Evolutionary conservation across 2,888 invertebrate species (phyloP).

Genomic region (Scaeva pyrastri): DNA sequence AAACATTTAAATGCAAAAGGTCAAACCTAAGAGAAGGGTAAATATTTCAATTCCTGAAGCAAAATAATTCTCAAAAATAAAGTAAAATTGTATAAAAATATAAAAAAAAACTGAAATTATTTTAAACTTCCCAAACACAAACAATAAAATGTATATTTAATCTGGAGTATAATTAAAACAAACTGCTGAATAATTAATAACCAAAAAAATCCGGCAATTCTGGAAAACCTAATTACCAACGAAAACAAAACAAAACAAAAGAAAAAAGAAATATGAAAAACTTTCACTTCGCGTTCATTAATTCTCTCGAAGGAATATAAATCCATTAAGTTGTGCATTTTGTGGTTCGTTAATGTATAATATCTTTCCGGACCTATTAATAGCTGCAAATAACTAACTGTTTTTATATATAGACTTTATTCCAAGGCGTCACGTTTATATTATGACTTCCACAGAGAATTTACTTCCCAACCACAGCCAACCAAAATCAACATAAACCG

Average conservation of each 20-base stretch:
- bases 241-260: too few relatives aligned
- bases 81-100: too few relatives aligned
- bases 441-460: slow-evolving; percentile 17
- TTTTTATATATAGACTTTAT: neutral
- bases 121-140: neutral
- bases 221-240: slow-evolving; percentile 45
- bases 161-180: slow-evolving; percentile 34
- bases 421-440: slow-evolving; percentile 45
- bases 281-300: slow-evolving; percentile 45
- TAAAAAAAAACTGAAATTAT: neutral
- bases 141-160: slow-evolving; percentile 8
- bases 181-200: slow-evolving; percentile 62
- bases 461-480: neutral
- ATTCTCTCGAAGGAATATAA: slow-evolving; percentile 46
- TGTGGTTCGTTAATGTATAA: slow-evolving; percentile 45
- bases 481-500: slow-evolving; percentile 12
- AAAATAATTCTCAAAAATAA: too few relatives aligned
- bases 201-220: slow-evolving; percentile 39
- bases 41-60: too few relatives aligned
- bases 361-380: slow-evolving; percentile 43
- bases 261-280: slow-evolving; percentile 1
- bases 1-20: too few relatives aligned
- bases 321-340: slow-evolving; percentile 55
- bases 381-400: neutral
- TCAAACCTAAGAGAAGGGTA: too few relatives aligned